Evolutionary conservation across 2,888 invertebrate species (phyloP), one percentile per base, ranked within the genome.

Genomic region (Polietes domitor): DNA sequence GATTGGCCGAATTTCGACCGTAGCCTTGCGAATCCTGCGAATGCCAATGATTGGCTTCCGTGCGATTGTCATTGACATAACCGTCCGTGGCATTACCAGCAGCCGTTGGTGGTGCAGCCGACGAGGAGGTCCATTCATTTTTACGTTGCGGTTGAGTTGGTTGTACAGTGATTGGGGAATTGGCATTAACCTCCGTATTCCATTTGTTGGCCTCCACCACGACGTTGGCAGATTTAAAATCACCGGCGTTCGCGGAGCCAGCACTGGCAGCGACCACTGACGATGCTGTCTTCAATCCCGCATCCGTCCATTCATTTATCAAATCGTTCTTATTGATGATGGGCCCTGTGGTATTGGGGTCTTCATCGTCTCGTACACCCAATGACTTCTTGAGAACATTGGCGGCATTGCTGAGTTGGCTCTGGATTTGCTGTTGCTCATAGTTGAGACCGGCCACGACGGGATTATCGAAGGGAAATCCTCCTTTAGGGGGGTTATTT

Each of bases 401-500:
- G 41, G 50, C 82, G 32, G 89, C 88, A 0, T 87, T 86, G 15
- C 85, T 85, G 26, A 89, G 80, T 70, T 91, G 89, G 74, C 88
- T 89, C 74, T 90, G 90, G 81, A 89, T 81, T 73, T 90, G 90
- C 72, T 90, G 90, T 73, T 90, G 89, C 58, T 90, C 90, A 76
- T 89, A 90, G 75, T 79, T 79, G 5, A 87, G 73, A 7, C 83
- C 65, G 12, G 82, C 85, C 15, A 89, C 89, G 9, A 87, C 88
- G 4, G 88, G 80, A 50, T 86, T 88, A 17, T 90, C 90, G 74
- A 89, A 90, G 1, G 89, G 85, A 77, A 88, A 91, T 9, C 82
- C 70, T 10, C 77, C 75, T 61, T 82, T 82, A 6, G 70, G 55
- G 17, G 80, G 53, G 32, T 77, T 77, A 63, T n/a, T 83, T 47